Base-by-base conservation (phyloP, 2,113 vertebrate genomes). In the Tonatia bakeri region DNA sequence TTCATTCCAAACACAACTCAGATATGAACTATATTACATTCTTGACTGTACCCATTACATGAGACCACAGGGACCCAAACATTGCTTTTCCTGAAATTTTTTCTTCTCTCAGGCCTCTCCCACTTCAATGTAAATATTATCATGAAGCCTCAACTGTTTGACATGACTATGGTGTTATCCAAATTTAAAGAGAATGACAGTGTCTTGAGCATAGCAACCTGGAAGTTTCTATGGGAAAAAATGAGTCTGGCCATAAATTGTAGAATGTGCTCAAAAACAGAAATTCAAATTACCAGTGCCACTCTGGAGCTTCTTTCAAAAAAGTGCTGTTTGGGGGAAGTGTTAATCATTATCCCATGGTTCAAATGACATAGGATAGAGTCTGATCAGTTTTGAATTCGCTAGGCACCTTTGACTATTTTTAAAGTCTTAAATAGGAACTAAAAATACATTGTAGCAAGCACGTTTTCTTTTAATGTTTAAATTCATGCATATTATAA, bases 391-490 rank as follows among this genome's bases (percentile, higher is more conserved):
- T 87, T 92, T 69, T 95, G 76, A 86, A 75, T 80, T 75, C 70
- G 36, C 82, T 65, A 75, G 85, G 52, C 36, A 88, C 7, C 84
- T 94, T 65, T 88, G 92, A 96, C 94, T 95, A 85, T 90, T 95
- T 96, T 94, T 87, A 87, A 87, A 77, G 56, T 92, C 87, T 94
- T 94, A 81, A 95, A 88, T 47, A 82, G 47, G 47, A 96, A 95
- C 92, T 86, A 64, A 97, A 96, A 95, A 73, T 94, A 97, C 43
- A 96, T 70, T 97, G 77, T 79, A 83, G 47, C 69, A 82, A 89
- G 54, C 54, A 95, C 47, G 84, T 91, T 96, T 96, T 95, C 91
- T 83, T 95, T 97, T 96, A 88, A 94, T 91, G 95, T 95, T 96
- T 95, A 88, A 85, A 97, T 75, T 70, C 79, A 95, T 96, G 95